These are phyloP conservation scores for Melipona bicolor DNA, from an alignment of 2,888 invertebrate species.

Conservation along the genomic window DNA sequence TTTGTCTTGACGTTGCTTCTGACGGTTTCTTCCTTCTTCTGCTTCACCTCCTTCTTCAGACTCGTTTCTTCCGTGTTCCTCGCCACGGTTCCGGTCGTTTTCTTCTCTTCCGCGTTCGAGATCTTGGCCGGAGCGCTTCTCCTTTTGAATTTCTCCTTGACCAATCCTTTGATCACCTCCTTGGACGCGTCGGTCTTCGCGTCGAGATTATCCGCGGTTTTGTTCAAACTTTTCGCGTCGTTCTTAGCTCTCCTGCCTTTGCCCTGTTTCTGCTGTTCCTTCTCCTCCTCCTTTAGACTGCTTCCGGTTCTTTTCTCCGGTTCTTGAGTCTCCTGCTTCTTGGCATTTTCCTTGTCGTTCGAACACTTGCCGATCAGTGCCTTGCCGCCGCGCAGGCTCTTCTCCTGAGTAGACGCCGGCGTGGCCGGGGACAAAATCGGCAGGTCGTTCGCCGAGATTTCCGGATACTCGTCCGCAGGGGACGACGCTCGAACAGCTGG, in stretches of 20 bases:
- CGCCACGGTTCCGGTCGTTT: not conserved
- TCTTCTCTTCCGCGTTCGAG: slow-evolving; percentile 26
- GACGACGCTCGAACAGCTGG: slow-evolving; percentile 58
- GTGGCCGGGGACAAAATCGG: slow-evolving; percentile 71
- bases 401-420: slow-evolving; percentile 41
- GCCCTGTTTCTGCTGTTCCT: slow-evolving; percentile 39
- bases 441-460: slow-evolving; percentile 66
- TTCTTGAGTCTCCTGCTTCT: not conserved
- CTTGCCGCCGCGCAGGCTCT: slow-evolving; percentile 44
- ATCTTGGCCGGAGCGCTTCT: slow-evolving; percentile 43
- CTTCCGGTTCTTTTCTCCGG: not conserved
- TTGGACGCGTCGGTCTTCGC: slow-evolving; percentile 26
- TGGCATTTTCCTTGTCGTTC: not conserved
- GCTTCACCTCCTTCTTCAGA: slow-evolving; percentile 36
- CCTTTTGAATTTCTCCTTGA: slow-evolving; percentile 50
- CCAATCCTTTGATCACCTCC: not conserved
- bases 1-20: no score
- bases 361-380: not conserved
- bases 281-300: not conserved
- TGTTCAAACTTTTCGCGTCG: slow-evolving; percentile 31
- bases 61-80: not conserved
- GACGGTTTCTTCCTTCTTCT: slow-evolving; percentile 48
- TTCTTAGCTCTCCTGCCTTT: slow-evolving; percentile 45
- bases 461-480: slow-evolving; percentile 51
- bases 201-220: not conserved